phyloP scores from a whole-genome alignment of 1,140 invertebrate genomes.

The Diabrotica undecimpunctata region DNA sequence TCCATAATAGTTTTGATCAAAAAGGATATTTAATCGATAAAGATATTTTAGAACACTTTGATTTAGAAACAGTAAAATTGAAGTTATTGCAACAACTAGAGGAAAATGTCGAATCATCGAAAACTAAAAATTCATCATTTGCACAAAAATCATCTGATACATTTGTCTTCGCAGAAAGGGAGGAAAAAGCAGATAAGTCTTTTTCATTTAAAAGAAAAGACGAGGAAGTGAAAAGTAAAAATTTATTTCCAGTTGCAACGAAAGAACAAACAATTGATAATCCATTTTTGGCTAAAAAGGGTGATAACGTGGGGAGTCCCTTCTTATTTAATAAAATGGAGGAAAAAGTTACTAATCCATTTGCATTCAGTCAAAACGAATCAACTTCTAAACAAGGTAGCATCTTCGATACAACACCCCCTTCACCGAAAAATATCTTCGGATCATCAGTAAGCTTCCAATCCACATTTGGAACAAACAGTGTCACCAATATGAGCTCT shows the following conservation, averaged over 20 bases:
- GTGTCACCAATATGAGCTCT: neutral
- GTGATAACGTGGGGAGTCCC: neutral
- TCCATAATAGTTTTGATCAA: slow-evolving; percentile 65
- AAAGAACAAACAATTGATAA: neutral
- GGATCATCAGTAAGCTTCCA: neutral
- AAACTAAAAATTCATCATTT: neutral
- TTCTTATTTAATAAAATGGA: neutral
- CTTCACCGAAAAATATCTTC: neutral
- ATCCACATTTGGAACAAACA: neutral
- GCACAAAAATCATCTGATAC: neutral
- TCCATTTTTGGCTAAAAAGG: neutral
- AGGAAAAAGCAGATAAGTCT: neutral
- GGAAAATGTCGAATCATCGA: neutral
- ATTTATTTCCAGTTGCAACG: neutral
- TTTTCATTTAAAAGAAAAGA: neutral
- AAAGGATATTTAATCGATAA: slow-evolving; percentile 59
- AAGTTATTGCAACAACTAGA: slow-evolving; percentile 9
- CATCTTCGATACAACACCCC: neutral
- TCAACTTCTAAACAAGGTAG: neutral
- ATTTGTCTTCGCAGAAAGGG: neutral
- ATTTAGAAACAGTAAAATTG: slow-evolving; percentile 10
- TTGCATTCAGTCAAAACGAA: neutral
- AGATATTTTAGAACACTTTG: slow-evolving; percentile 30
- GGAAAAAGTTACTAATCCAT: neutral
- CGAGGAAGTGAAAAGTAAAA: neutral